Conservation (phyloP, 2,888 invertebrate species). For the Erebia aethiops region DNA sequence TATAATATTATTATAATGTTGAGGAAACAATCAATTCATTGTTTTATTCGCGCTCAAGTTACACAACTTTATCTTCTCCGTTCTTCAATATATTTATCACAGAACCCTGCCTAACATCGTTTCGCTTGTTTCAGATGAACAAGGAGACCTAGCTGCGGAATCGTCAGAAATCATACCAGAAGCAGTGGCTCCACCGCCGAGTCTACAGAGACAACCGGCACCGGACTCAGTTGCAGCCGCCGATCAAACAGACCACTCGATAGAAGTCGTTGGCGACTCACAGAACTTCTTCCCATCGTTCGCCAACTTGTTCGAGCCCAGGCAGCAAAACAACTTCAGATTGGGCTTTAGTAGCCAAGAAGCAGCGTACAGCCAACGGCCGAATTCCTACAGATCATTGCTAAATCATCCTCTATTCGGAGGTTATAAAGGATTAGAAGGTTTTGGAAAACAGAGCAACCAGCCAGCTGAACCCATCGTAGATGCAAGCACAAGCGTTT, state of each 20-base stretch:
- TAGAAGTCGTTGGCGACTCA: constrained; percentile 81
- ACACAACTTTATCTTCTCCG: too few species aligned
- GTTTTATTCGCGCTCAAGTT: too few species aligned
- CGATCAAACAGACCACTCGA: constrained; percentile 72
- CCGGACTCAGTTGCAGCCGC: constrained; percentile 57
- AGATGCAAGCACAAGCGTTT: constrained; percentile 84
- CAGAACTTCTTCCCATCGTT: constrained; percentile 92
- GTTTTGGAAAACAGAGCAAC: constrained; percentile 66
- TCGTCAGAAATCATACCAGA: constrained; percentile 76
- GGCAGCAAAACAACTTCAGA: constrained; percentile 80
- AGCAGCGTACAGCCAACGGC: constrained; percentile 84
- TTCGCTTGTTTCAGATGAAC: constrained; percentile 67
- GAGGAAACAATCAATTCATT: too few species aligned
- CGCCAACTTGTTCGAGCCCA: constrained; percentile 85
- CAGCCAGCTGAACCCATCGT: constrained; percentile 66
- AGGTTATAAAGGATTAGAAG: constrained; percentile 67
- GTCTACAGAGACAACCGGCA: constrained; percentile 49
- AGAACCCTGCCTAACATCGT: background rate
- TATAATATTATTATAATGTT: too few species aligned
- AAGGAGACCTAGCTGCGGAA: constrained; percentile 69
- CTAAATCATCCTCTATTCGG: constrained; percentile 74
- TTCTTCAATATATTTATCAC: too few species aligned
- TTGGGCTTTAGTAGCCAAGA: constrained; percentile 84
- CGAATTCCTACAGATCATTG: constrained; percentile 75
- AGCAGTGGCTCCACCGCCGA: constrained; percentile 69